Percentiles rank a stretch among this genome's conserved stretches.
Evolutionary conservation across 2,888 invertebrate species (phyloP).

Genomic region (Nymphalis urticae): DNA sequence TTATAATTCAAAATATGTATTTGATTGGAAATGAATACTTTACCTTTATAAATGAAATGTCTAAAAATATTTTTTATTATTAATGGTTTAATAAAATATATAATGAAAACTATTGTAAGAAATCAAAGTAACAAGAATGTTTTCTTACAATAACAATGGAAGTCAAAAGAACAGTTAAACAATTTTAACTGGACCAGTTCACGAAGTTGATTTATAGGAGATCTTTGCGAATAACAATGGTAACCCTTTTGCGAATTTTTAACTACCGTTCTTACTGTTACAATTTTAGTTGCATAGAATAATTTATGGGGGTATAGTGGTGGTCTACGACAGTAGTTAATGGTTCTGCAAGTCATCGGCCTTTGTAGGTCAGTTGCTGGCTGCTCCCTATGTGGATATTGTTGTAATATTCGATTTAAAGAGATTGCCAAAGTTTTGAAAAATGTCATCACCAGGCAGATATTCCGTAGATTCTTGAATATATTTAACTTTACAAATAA

Average conservation of each 20-base stretch:
- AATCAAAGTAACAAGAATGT: constrained; percentile 1
- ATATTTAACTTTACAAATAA: no score
- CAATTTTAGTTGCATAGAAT: constrained; percentile 61
- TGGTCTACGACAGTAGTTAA: constrained; percentile 62
- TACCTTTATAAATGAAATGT: no score
- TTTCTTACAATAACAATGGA: background rate
- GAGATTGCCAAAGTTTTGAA: constrained; percentile 51
- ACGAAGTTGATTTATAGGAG: constrained; percentile 44
- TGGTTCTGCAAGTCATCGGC: constrained; percentile 72
- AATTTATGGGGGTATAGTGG: constrained; percentile 72
- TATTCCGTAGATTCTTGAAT: no score
- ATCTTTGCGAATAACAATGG: constrained; percentile 39
- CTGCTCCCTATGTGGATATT: constrained; percentile 52
- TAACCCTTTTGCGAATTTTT: constrained; percentile 61
- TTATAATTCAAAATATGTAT: no score
- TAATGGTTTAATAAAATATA: no score
- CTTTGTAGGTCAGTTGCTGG: constrained; percentile 73
- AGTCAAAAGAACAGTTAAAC: constrained; percentile 19
- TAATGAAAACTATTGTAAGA: background rate
- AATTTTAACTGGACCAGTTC: constrained; percentile 29
- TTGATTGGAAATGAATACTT: no score
- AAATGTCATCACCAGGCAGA: no score
- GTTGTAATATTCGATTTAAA: constrained; percentile 47
- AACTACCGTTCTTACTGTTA: constrained; percentile 70
- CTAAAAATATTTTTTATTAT: no score